Conservation (phyloP, 2,888 invertebrate species). For the Blastobasis lacticolella region DNA sequence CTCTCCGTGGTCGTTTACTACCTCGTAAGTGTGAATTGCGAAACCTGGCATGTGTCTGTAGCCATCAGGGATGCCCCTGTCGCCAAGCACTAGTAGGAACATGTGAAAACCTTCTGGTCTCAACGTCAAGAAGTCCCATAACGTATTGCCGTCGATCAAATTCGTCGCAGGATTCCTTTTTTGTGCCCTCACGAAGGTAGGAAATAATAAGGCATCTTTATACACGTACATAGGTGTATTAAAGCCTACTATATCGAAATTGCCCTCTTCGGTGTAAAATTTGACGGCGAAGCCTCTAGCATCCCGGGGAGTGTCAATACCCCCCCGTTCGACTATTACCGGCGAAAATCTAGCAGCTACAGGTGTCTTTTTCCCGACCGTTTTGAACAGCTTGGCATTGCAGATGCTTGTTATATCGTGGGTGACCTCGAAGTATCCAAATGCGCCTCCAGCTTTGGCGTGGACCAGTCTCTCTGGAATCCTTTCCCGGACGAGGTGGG, state of each 20-base stretch:
- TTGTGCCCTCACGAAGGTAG: constrained; percentile 66
- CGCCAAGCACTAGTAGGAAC: constrained; percentile 84
- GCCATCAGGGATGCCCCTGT: constrained; percentile 91
- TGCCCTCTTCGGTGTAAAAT: constrained; percentile 37
- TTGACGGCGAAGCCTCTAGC: constrained; percentile 57
- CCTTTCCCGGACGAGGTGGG: constrained; percentile 86
- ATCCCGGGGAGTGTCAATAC: constrained; percentile 60
- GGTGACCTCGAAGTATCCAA: constrained; percentile 6
- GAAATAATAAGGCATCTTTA: constrained; percentile 68
- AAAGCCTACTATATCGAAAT: constrained; percentile 44
- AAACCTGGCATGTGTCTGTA: constrained; percentile 92
- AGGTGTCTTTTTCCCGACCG: constrained; percentile 74
- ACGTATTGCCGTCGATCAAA: constrained; percentile 31
- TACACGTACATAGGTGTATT: constrained; percentile 73
- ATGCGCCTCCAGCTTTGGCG: constrained; percentile 88
- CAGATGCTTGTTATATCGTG: background rate
- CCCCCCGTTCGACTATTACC: constrained; percentile 77
- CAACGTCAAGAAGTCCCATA: constrained; percentile 68
- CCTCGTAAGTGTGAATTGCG: constrained; percentile 90
- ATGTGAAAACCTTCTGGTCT: constrained; percentile 81
- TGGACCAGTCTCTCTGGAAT: constrained; percentile 93
- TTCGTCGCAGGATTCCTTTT: constrained; percentile 73
- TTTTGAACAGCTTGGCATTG: constrained; percentile 74
- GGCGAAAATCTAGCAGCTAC: constrained; percentile 73
- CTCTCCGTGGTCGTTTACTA: constrained; percentile 81